Conservation (phyloP, 2,797 vertebrate genomes). For the Coregonus suidteri region DNA sequence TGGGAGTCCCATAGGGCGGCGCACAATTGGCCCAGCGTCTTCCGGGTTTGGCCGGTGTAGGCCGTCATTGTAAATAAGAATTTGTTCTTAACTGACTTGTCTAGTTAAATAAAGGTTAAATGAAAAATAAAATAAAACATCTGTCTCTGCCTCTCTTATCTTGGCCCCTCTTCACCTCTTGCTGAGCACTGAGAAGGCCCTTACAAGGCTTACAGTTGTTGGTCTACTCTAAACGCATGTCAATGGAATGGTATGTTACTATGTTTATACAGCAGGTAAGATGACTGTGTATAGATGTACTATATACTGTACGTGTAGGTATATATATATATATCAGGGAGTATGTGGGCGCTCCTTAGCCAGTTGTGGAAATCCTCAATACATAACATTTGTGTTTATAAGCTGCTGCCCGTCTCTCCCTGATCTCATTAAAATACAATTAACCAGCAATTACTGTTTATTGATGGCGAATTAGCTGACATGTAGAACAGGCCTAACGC, state of each 20-base stretch:
- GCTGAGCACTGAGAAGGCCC: too few relatives aligned
- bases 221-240: not conserved
- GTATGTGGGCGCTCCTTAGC: slow-evolving; percentile 15
- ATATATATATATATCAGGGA: not conserved
- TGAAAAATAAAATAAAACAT: too few relatives aligned
- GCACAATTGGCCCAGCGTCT: too few relatives aligned
- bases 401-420: slow-evolving; percentile 50
- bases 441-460: slow-evolving; percentile 74
- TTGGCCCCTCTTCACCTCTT: not conserved
- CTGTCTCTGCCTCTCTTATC: too few relatives aligned
- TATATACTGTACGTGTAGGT: not conserved
- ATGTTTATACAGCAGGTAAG: not conserved
- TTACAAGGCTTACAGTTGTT: not conserved
- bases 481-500: slow-evolving; percentile 66
- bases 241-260: not conserved
- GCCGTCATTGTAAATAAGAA: too few relatives aligned
- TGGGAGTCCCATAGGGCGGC: too few relatives aligned
- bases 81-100: too few relatives aligned
- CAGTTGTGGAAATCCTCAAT: slow-evolving; percentile 32
- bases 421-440: slow-evolving; percentile 74
- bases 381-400: slow-evolving; percentile 55
- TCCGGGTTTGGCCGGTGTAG: too few relatives aligned
- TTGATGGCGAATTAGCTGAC: slow-evolving; percentile 74
- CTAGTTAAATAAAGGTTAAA: too few relatives aligned
- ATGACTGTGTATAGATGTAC: not conserved